These are phyloP conservation scores for Vulpes lagopus DNA, from an alignment of 2,113 vertebrate genomes.

Conservation along the genomic window DNA sequence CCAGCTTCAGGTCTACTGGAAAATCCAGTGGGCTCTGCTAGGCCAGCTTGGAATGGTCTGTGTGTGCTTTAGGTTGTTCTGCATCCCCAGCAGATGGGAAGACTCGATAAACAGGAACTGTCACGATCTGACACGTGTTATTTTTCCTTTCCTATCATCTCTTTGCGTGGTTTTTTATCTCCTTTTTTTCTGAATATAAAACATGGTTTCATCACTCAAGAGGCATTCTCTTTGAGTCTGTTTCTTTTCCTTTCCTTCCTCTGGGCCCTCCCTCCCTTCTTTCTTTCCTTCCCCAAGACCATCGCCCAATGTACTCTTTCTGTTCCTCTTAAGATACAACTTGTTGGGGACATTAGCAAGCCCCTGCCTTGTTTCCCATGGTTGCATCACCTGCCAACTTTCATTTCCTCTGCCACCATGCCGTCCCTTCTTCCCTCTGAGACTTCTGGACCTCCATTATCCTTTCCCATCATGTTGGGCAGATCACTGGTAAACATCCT, in stretches of 20 bases:
- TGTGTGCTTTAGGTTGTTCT: conserved; percentile 52
- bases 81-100: conserved; percentile 26
- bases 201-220: background rate
- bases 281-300: background rate
- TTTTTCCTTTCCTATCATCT: conserved; percentile 45
- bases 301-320: background rate
- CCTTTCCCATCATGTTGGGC: background rate
- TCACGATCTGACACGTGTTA: background rate
- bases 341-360: background rate
- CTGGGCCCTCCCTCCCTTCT: background rate
- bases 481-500: background rate
- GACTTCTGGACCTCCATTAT: background rate
- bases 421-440: background rate
- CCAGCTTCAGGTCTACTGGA: conserved; percentile 55
- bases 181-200: background rate
- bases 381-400: background rate
- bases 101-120: conserved; percentile 54
- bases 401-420: background rate
- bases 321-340: background rate
- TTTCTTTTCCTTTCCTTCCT: background rate
- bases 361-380: background rate
- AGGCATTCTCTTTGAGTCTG: background rate
- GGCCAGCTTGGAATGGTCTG: conserved; percentile 6
- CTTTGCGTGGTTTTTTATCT: background rate
- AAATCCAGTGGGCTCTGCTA: background rate